Evolutionary conservation across 2,113 vertebrate genomes (phyloP).

Genomic region (Dipodomys merriami): DNA sequence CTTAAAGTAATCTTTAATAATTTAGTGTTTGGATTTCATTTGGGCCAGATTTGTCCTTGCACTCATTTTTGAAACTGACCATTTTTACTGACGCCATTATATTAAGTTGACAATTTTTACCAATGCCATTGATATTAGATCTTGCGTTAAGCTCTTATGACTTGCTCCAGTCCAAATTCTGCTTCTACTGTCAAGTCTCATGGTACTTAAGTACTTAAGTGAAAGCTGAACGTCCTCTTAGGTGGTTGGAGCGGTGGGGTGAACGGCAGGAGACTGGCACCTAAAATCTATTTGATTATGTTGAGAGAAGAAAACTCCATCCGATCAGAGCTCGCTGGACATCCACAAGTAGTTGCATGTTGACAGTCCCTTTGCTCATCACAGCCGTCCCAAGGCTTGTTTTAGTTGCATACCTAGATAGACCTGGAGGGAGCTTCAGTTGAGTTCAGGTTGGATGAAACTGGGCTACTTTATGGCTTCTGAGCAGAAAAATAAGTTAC

Average conservation of each 20-base stretch:
- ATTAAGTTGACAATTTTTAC: not conserved
- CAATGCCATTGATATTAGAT: not conserved
- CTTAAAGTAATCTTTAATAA: not conserved
- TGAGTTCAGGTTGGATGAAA: not conserved
- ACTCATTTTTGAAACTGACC: not conserved
- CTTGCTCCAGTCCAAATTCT: not conserved
- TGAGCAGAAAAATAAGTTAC: too few species aligned
- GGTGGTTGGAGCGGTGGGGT: not conserved
- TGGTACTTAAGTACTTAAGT: not conserved
- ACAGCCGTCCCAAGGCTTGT: not conserved
- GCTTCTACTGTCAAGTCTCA: not conserved
- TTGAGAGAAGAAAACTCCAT: not conserved
- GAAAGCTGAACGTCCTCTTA: not conserved
- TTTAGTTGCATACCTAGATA: not conserved
- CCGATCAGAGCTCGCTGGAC: not conserved
- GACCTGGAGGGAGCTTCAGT: not conserved
- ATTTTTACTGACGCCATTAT: not conserved
- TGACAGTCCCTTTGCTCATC: not conserved
- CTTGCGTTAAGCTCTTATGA: not conserved
- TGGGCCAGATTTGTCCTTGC: not conserved
- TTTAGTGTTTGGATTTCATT: not conserved
- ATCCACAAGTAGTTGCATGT: not conserved
- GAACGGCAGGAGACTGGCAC: too few species aligned
- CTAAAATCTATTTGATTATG: not conserved
- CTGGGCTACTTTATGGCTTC: not conserved